phyloP scores from a whole-genome alignment of 2,888 invertebrate genomes.

The Morpho helenor region DNA sequence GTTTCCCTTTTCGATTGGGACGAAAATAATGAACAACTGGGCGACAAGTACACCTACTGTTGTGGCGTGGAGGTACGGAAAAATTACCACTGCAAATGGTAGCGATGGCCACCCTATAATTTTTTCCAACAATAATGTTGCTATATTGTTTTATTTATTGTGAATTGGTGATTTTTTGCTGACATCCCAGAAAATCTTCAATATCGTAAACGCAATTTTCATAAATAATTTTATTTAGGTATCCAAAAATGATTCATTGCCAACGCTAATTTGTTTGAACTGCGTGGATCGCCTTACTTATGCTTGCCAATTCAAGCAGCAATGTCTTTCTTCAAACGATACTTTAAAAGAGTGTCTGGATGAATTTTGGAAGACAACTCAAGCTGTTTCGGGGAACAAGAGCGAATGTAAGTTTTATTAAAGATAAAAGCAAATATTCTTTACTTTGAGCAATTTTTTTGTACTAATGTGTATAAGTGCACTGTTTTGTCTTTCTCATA shows the following conservation, averaged over 20 bases:
- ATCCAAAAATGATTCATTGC: conserved; percentile 64
- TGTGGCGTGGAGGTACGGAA: conserved; percentile 74
- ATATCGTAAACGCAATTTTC: conserved; percentile 28
- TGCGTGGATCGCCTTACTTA: conserved; percentile 72
- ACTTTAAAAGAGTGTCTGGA: conserved; percentile 71
- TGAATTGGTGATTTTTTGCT: conserved; percentile 60
- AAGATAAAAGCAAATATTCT: not conserved
- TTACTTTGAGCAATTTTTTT: too few relatives aligned
- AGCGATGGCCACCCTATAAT: conserved; percentile 77
- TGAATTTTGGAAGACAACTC: conserved; percentile 65
- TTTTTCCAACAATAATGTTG: conserved; percentile 74
- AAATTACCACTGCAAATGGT: conserved; percentile 73
- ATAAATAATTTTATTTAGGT: conserved; percentile 43
- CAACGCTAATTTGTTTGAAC: conserved; percentile 70
- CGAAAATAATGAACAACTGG: conserved; percentile 76
- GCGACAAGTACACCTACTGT: conserved; percentile 71
- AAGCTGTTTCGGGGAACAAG: conserved; percentile 45
- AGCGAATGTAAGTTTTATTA: conserved; percentile 42
- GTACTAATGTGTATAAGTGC: not conserved
- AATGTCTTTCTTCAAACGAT: conserved; percentile 69
- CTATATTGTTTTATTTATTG: conserved; percentile 64
- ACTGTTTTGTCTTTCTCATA: too few relatives aligned
- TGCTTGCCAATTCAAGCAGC: conserved; percentile 72
- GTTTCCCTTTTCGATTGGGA: conserved; percentile 77
- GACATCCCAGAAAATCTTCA: conserved; percentile 59